These are phyloP conservation scores for Dolomedes plantarius DNA, from an alignment of 2,888 invertebrate genomes.

Conservation along the genomic window DNA sequence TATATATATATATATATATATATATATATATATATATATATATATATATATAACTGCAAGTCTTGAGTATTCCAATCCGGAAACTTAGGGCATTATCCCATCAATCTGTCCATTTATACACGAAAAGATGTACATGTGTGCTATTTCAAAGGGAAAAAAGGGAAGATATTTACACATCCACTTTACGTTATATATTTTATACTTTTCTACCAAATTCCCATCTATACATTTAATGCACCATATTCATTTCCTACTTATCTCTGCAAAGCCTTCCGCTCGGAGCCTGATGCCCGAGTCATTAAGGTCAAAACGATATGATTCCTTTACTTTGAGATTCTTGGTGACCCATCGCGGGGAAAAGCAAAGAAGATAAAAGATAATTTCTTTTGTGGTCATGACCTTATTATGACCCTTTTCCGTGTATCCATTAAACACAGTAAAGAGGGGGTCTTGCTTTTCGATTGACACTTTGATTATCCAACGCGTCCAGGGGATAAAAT, in stretches of 20 bases:
- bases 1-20: too few species aligned
- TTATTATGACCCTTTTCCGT: conserved; percentile 8
- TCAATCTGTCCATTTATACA: too few species aligned
- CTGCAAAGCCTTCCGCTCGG: not conserved
- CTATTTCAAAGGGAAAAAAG: too few species aligned
- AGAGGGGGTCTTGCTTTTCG: not conserved
- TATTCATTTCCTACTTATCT: not conserved
- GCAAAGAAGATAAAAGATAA: not conserved
- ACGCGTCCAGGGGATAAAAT: conserved; percentile 14
- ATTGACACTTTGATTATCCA: conserved; percentile 12
- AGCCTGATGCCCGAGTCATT: conserved; percentile 60
- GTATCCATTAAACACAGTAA: conserved; percentile 1
- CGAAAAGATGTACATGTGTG: too few species aligned
- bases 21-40: too few species aligned
- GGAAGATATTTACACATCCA: too few species aligned
- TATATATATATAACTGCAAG: too few species aligned
- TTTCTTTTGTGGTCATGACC: conserved; percentile 9
- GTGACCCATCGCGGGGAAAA: not conserved
- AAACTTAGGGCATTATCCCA: too few species aligned
- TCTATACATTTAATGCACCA: not conserved
- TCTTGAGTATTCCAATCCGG: too few species aligned
- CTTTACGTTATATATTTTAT: too few species aligned
- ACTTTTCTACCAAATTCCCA: not conserved
- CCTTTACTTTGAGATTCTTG: conserved; percentile 16
- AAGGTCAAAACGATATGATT: conserved; percentile 66